These are phyloP conservation scores for Zhengitettix transpicula DNA, from an alignment of 2,888 invertebrate species.

Conservation along the genomic window DNA sequence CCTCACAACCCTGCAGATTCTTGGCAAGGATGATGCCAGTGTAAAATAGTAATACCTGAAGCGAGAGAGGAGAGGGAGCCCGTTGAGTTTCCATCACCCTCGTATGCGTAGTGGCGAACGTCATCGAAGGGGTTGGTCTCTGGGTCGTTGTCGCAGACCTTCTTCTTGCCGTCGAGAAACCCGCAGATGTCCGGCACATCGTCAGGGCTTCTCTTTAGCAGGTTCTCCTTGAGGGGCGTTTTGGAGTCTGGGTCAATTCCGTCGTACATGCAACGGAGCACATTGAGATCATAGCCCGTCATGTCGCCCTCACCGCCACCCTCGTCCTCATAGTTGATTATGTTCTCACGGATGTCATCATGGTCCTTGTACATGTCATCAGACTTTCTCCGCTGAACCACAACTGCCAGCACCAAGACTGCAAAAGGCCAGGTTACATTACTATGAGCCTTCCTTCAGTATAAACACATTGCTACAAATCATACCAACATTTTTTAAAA, in stretches of 20 bases:
- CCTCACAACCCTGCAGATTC: too few relatives aligned
- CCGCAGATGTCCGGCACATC: conserved; percentile 73
- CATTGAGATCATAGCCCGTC: conserved; percentile 77
- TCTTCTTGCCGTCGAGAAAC: conserved; percentile 79
- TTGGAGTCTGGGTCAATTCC: conserved; percentile 17
- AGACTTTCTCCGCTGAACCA: conserved; percentile 73
- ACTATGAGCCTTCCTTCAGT: too few relatives aligned
- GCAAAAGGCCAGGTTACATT: too few relatives aligned
- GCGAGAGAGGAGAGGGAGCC: conserved; percentile 86
- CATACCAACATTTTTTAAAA: too few relatives aligned
- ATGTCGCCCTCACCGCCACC: conserved; percentile 94
- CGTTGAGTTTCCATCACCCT: conserved; percentile 86
- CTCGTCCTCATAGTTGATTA: conserved; percentile 94
- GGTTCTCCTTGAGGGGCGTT: conserved; percentile 21
- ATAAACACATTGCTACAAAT: too few relatives aligned
- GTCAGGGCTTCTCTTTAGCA: conserved; percentile 26
- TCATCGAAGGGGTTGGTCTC: conserved; percentile 89
- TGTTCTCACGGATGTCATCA: conserved; percentile 92
- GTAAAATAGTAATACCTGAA: conserved; percentile 40
- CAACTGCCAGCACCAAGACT: conserved; percentile 74
- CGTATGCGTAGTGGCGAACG: conserved; percentile 93
- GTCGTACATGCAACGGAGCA: conserved; percentile 46
- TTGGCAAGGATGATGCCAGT: too few relatives aligned
- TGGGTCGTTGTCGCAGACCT: conserved; percentile 78
- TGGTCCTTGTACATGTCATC: conserved; percentile 80